Base-by-base conservation (phyloP, 2,113 vertebrate species). In the Tapirus terrestris region DNA sequence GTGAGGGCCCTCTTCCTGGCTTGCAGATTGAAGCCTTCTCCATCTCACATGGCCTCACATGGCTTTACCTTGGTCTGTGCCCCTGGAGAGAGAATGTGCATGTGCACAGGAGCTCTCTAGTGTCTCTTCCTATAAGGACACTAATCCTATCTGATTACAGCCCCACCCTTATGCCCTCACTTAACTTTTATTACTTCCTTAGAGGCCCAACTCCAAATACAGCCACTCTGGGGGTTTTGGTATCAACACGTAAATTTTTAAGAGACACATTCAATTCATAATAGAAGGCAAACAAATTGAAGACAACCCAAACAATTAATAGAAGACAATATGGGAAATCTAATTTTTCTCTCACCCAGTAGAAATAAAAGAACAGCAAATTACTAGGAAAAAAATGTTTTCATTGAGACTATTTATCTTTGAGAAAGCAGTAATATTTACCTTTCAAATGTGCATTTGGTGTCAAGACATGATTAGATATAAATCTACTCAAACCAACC, bases 401-500 rank as follows among this genome's bases (percentile, higher is more conserved):
- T 89, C 70, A 96, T 73, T 98, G 85, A 97, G n/a, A 95, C 56
- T 87, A 94, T 94, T 92, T 97, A 48, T 92, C 31, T 79, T 97
- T 85, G 11, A 23, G 8, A 97, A 95, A 97, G 56, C 72, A 90
- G 86, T 84, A 75, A 93, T 72, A 56, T 73, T 96, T 96, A 95
- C 94, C 92, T 98, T 81, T 83, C 8, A 72, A 82, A 13, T 4
- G 75, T 43, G 91, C 33, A 23, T 27, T 80, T 97, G 77, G 94
- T 98, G 91, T 98, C 97, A 97, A 81, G 80, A 1, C 88, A 95
- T 94, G 83, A 97, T 93, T 95, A 86, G 96, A 25, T 61, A 98
- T 97, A 98, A 98, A 98, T 99, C 98, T 89, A 43, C 95, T 97
- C 98, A 98, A 98, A 98, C 91, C 98, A 98, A 98, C 96, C 97